A percentile compares a stretch with the other conserved stretches of the same genome.
Evolutionary conservation across 2,888 invertebrate species (phyloP).

Genomic region (Eurytoma californica): DNA sequence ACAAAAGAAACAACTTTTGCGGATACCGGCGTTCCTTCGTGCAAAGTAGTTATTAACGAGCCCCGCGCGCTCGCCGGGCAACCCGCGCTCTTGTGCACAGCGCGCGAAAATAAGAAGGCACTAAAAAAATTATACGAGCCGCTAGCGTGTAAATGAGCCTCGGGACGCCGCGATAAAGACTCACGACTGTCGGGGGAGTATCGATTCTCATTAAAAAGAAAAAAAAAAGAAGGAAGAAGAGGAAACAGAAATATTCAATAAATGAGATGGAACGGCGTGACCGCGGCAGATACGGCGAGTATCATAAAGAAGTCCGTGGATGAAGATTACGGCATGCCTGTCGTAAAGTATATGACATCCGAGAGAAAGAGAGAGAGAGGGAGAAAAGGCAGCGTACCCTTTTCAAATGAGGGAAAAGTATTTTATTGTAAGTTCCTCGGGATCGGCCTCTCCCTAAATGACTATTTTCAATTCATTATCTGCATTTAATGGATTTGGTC

Average conservation of each 20-base stretch:
- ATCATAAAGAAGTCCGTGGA: background rate
- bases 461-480: conserved; percentile 33
- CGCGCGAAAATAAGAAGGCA: conserved; percentile 38
- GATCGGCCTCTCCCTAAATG: background rate
- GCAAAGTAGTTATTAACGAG: conserved; percentile 35
- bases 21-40: background rate
- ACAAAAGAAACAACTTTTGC: conserved; percentile 23
- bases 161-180: conserved; percentile 36
- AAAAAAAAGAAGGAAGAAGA: background rate
- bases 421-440: conserved; percentile 22
- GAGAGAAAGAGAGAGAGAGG: background rate
- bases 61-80: background rate
- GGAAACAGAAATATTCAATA: background rate
- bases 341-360: conserved; percentile 2
- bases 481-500: conserved; percentile 24
- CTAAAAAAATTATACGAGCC: conserved; percentile 44
- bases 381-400: background rate
- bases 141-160: conserved; percentile 39
- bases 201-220: conserved; percentile 19
- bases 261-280: background rate
- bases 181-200: background rate
- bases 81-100: background rate
- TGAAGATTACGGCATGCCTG: background rate
- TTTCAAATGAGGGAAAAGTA: conserved; percentile 14
- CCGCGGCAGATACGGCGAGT: background rate